A percentile compares a stretch with the other conserved stretches of the same genome.
These are phyloP conservation scores for Hydrocynus forskahlii DNA, from an alignment of 2,797 vertebrate genomes.

Conservation along the genomic window DNA sequence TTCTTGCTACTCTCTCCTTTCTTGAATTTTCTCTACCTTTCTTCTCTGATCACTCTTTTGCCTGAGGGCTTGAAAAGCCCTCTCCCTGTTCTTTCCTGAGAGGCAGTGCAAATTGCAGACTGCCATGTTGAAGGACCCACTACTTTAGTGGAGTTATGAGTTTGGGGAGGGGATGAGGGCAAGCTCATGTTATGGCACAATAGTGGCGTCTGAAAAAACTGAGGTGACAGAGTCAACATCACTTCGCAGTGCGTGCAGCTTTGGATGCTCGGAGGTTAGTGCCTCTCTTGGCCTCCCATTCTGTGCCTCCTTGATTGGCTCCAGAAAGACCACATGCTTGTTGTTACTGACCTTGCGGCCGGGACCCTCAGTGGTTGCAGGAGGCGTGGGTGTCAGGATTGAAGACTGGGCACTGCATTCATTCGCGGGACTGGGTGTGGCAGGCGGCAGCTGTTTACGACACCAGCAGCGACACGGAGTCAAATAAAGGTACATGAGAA, in stretches of 20 bases:
- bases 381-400: slow-evolving; percentile 86
- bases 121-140: slow-evolving; percentile 37
- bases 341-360: slow-evolving; percentile 87
- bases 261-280: slow-evolving; percentile 72
- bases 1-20: slow-evolving; percentile 27
- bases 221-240: slow-evolving; percentile 85
- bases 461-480: slow-evolving; percentile 85
- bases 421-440: slow-evolving; percentile 70
- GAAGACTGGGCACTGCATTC: slow-evolving; percentile 89
- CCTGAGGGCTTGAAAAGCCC: slow-evolving; percentile 12
- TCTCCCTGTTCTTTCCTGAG: slow-evolving; percentile 53
- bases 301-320: slow-evolving; percentile 87
- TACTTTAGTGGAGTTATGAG: slow-evolving; percentile 36
- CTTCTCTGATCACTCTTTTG: slow-evolving; percentile 44
- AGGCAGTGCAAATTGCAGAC: slow-evolving; percentile 45
- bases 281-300: slow-evolving; percentile 83
- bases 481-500: slow-evolving; percentile 90
- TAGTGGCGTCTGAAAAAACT: slow-evolving; percentile 83
- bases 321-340: slow-evolving; percentile 95
- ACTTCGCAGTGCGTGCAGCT: slow-evolving; percentile 73
- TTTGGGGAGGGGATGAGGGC: slow-evolving; percentile 27
- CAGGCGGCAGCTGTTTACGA: slow-evolving; percentile 59
- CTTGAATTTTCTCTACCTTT: slow-evolving; percentile 27
- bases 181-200: slow-evolving; percentile 76
- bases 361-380: slow-evolving; percentile 79